phyloP scores from a whole-genome alignment of 2,113 vertebrate genomes.

The Pelecanoides urinatrix region DNA sequence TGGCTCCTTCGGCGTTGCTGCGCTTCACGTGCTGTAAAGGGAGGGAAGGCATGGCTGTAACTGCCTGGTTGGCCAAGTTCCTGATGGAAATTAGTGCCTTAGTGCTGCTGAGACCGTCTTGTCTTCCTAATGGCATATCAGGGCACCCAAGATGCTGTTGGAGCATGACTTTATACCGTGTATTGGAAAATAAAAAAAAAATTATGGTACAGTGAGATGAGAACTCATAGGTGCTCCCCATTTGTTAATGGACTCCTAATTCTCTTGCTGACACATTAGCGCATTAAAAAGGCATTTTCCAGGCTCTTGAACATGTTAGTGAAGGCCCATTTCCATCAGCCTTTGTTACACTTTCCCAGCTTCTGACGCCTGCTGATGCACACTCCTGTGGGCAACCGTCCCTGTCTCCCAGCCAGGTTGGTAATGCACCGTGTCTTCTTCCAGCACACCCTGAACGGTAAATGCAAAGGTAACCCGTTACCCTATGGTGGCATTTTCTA shows the following conservation, averaged over 20 bases:
- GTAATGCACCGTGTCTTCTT: neutral
- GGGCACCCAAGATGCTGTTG: neutral
- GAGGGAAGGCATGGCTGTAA: neutral
- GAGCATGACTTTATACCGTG: neutral
- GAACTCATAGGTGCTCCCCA: neutral
- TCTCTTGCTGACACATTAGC: neutral
- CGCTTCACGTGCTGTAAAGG: fast-evolving
- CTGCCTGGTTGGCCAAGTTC: neutral
- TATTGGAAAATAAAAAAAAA: neutral
- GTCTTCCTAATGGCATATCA: neutral
- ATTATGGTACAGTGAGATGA: neutral
- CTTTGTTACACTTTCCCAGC: neutral
- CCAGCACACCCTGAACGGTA: neutral
- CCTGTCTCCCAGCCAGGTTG: neutral
- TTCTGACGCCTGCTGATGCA: neutral
- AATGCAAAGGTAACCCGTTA: neutral
- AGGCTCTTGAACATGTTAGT: neutral
- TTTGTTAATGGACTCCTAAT: neutral
- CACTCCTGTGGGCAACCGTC: neutral
- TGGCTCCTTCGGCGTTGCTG: neutral
- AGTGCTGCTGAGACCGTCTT: neutral
- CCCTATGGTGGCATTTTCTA: neutral
- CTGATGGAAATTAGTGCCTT: neutral
- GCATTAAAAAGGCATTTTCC: neutral
- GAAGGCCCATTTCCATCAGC: neutral